phyloP scores from a whole-genome alignment of 1,140 invertebrate species.

The Acromyrmex charruanus region DNA sequence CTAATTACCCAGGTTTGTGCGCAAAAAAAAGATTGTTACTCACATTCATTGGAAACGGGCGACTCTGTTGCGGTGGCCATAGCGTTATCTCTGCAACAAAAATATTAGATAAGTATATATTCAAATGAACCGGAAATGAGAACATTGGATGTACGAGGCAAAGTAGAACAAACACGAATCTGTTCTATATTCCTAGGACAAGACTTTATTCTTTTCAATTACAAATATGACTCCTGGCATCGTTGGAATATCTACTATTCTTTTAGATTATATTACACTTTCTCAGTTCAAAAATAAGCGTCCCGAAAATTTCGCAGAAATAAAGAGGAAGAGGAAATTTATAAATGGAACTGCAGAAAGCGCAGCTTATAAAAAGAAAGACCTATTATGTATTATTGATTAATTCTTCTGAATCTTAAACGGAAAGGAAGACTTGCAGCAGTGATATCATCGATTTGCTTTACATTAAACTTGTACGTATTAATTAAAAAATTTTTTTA shows the following conservation, averaged over 20 bases:
- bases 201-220: not conserved
- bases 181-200: not conserved
- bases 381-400: not conserved
- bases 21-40: conserved; percentile 56
- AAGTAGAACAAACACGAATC: not conserved
- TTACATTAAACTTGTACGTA: not conserved
- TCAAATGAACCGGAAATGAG: not conserved
- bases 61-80: conserved; percentile 80
- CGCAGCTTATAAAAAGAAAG: not conserved
- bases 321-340: not conserved
- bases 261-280: not conserved
- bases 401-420: no score
- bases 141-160: not conserved
- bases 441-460: not conserved
- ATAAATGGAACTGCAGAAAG: not conserved
- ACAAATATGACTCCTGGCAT: not conserved
- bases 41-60: conserved; percentile 73
- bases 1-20: no score
- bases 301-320: not conserved
- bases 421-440: not conserved
- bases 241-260: not conserved
- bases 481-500: not conserved
- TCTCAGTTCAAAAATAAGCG: not conserved
- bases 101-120: not conserved
- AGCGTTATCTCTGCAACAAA: conserved; percentile 55